Evolutionary conservation across 2,888 invertebrate species (phyloP).

Genomic region (Stomorhina lunata): DNA sequence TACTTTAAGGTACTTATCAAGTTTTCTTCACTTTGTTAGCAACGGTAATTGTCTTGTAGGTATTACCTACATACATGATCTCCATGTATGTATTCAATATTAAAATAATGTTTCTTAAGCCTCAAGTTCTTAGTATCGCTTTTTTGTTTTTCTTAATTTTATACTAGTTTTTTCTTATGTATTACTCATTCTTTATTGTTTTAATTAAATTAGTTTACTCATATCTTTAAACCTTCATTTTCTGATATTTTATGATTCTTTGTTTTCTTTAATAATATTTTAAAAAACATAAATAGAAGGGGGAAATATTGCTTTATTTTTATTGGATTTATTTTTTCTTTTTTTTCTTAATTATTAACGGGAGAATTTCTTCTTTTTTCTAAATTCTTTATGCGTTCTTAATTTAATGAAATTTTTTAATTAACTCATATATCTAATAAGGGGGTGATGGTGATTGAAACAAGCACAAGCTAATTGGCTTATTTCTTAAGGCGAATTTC

Average conservation of each 20-base stretch:
- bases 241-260: not conserved
- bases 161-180: not conserved
- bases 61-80: no score
- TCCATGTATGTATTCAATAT: no score
- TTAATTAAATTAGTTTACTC: not conserved
- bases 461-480: no score
- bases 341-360: constrained; percentile 40
- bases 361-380: constrained; percentile 14
- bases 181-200: constrained; percentile 20
- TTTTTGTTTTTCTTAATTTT: not conserved
- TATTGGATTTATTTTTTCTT: not conserved
- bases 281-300: not conserved
- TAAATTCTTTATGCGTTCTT: constrained; percentile 7
- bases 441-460: not conserved
- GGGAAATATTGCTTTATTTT: constrained; percentile 8
- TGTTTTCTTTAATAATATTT: constrained; percentile 7
- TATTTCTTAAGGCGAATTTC: not conserved
- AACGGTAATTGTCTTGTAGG: no score
- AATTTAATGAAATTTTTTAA: not conserved
- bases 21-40: no score
- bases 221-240: not conserved
- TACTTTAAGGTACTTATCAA: no score
- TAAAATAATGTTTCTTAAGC: no score
- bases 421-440: constrained; percentile 23
- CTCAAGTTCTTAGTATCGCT: constrained; percentile 19